Evolutionary conservation across 2,113 vertebrate species (phyloP), one percentile per base, ranked within the genome.

Genomic region (Scalopus aquaticus): DNA sequence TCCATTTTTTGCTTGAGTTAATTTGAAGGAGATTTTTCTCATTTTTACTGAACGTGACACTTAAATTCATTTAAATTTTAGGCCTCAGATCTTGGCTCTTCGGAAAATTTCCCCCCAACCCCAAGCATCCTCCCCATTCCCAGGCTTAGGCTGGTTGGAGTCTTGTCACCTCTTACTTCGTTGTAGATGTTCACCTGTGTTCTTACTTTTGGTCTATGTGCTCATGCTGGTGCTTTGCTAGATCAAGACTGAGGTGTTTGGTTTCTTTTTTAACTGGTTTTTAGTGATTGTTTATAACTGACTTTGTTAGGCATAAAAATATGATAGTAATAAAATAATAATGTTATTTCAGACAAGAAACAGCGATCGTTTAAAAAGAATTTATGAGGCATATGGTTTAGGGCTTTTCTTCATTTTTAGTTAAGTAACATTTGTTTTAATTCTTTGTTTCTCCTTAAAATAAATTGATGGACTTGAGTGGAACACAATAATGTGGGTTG

Each of bases 401-500:
- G 6, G 8, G 73, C 20, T 64, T 80, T 81, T 93, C 35, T 83
- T 94, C 35, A 72, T 92, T 93, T 93, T 24, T 87, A 73, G 84
- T 93, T 82, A 88, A 93, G 44, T 72, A 90, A 83, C 30, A 60
- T 95, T 95, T 95, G 28, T 79, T 90, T 93, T 91, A 88, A 78
- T 82, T 82, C 87, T 35, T 32, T 92, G 78, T 95, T 96, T 89
- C 24, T 12, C 69, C 86, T 91, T 80, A 87, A 58, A 90, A 65
- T 42, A 91, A 69, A 39, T 80, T 86, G 32, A 86, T 93, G 49
- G 90, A 90, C 84, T 95, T 92, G 80, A 97, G 76, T 91, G 60
- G 94, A 92, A 51, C 30, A 87, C 88, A 97, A 20, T 91, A 85
- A 67, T 89, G 95, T 93, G 91, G 69, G 76, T 70, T 97, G 88